Evolutionary conservation across 2,113 vertebrate genomes (phyloP).

Genomic region (Galemys pyrenaicus): DNA sequence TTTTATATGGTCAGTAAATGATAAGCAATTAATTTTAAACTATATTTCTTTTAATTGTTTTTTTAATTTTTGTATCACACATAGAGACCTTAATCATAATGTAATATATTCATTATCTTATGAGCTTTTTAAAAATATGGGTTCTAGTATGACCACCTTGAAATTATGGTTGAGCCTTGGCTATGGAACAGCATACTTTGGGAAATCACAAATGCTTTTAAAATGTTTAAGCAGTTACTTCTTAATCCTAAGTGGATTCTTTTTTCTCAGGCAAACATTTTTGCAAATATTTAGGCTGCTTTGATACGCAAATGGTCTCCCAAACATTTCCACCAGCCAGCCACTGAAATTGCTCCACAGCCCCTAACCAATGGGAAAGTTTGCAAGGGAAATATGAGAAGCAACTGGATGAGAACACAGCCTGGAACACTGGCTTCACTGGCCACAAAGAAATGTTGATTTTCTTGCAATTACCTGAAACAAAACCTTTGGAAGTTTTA

Average conservation of each 20-base stretch:
- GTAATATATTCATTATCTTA: not conserved
- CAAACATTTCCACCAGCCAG: constrained; percentile 68
- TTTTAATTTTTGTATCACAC: not conserved
- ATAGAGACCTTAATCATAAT: not conserved
- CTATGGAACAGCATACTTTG: constrained; percentile 43
- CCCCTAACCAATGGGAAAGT: constrained; percentile 74
- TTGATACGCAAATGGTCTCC: constrained; percentile 75
- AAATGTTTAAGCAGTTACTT: constrained; percentile 68
- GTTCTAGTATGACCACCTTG: not conserved
- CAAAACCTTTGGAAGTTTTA: constrained; percentile 19
- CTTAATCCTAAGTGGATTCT: constrained; percentile 64
- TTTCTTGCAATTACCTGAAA: constrained; percentile 61
- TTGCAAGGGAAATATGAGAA: constrained; percentile 66
- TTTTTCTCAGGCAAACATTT: constrained; percentile 73
- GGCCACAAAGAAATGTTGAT: constrained; percentile 59
- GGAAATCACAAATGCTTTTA: constrained; percentile 67
- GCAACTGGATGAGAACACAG: constrained; percentile 13
- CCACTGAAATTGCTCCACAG: constrained; percentile 60
- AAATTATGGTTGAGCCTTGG: constrained; percentile 29
- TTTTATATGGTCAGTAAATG: not conserved
- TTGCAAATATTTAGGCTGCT: constrained; percentile 79
- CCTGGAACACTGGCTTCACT: constrained; percentile 33
- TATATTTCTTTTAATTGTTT: not conserved
- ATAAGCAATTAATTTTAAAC: constrained; percentile 10
- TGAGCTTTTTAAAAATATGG: not conserved